These are phyloP conservation scores for Choreutis nemorana DNA, from an alignment of 2,888 invertebrate genomes.

Conservation along the genomic window DNA sequence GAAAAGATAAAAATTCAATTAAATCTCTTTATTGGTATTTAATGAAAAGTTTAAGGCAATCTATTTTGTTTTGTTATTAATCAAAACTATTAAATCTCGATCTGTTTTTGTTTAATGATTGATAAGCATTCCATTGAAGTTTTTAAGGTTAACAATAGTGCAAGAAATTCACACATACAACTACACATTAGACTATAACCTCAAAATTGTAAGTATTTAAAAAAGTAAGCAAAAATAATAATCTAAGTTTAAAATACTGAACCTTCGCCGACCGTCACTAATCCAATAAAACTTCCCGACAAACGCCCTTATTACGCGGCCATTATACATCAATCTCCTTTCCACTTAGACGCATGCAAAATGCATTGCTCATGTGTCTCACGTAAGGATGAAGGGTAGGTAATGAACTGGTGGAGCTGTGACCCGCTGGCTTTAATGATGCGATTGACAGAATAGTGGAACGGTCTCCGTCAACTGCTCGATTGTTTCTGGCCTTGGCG, in stretches of 20 bases:
- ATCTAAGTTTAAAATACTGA: no score
- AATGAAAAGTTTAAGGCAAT: no score
- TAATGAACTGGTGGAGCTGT: slow-evolving; percentile 60
- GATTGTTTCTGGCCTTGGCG: slow-evolving; percentile 49
- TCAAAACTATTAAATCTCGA: no score
- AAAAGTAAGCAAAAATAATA: no score
- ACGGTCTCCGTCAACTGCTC: slow-evolving; percentile 32
- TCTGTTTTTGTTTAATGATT: no score
- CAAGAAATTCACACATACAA: no score
- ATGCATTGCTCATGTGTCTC: slow-evolving; percentile 47
- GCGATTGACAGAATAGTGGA: slow-evolving; percentile 60
- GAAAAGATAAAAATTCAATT: no score
- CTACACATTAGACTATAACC: no score
- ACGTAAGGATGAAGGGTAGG: slow-evolving; percentile 36
- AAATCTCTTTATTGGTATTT: no score
- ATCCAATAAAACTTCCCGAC: neutral
- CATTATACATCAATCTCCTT: slow-evolving; percentile 52
- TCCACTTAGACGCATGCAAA: slow-evolving; percentile 37
- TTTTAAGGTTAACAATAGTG: neutral
- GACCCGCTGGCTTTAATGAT: slow-evolving; percentile 50
- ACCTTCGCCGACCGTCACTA: no score
- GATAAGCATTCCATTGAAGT: neutral
- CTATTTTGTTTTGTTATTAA: no score
- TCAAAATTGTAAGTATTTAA: no score
- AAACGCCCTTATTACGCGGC: slow-evolving; percentile 30